A percentile compares a stretch with the other conserved stretches of the same genome.
Evolutionary conservation across 2,113 vertebrate species (phyloP).

Genomic region (Toxostoma redivivum): DNA sequence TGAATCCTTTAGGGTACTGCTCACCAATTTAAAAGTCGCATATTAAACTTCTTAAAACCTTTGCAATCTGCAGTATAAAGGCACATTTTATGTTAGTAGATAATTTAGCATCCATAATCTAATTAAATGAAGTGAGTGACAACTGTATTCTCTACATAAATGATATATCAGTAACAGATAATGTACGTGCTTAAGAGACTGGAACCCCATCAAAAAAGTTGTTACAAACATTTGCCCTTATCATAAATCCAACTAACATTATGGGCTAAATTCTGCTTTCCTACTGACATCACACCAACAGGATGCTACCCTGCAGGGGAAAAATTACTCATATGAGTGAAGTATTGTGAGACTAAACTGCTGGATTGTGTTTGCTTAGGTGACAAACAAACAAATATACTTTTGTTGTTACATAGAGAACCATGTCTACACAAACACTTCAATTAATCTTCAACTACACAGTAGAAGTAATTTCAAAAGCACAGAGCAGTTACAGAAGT

Average conservation of each 20-base stretch:
- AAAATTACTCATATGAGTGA: neutral
- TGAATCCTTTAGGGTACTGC: conserved; percentile 71
- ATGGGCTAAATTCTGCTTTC: conserved; percentile 7
- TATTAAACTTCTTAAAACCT: conserved; percentile 77
- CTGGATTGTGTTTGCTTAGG: neutral
- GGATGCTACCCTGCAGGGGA: neutral
- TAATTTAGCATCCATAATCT: conserved; percentile 78
- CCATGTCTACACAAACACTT: neutral
- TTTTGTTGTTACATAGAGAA: neutral
- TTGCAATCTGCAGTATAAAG: conserved; percentile 77
- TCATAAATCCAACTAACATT: conserved; percentile 60
- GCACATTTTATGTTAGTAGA: conserved; percentile 75
- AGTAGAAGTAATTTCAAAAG: neutral
- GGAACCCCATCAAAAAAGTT: conserved; percentile 58
- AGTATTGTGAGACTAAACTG: neutral
- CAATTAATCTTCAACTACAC: neutral
- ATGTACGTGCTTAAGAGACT: conserved; percentile 63
- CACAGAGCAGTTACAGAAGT: neutral
- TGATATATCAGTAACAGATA: conserved; percentile 65
- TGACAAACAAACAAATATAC: neutral
- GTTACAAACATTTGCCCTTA: conserved; percentile 39
- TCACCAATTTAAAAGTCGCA: conserved; percentile 74
- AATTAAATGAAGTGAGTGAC: conserved; percentile 79
- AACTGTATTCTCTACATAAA: conserved; percentile 73
- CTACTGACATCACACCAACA: neutral